A percentile compares a stretch with the other conserved stretches of the same genome.
Evolutionary conservation across 2,797 vertebrate species (phyloP).

Genomic region (Tapirus indicus): DNA sequence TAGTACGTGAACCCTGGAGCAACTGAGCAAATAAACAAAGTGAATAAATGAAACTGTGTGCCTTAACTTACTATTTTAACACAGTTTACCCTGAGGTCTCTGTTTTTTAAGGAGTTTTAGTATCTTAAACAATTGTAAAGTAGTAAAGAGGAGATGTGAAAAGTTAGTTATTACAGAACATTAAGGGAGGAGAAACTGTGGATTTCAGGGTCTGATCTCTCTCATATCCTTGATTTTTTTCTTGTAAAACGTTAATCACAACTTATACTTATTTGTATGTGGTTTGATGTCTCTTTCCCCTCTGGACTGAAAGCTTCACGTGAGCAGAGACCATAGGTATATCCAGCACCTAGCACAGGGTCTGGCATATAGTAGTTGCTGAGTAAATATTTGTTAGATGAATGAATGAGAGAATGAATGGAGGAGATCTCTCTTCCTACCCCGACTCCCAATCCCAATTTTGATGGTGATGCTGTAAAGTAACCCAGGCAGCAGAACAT

Average conservation of each 20-base stretch:
- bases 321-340: background rate
- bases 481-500: background rate
- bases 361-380: background rate
- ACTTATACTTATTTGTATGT: background rate
- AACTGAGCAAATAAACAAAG: background rate
- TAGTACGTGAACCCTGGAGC: background rate
- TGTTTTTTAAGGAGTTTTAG: background rate
- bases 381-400: background rate
- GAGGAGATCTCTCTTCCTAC: background rate
- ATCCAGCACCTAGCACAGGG: background rate
- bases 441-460: background rate
- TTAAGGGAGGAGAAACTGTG: background rate
- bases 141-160: constrained; percentile 8
- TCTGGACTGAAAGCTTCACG: background rate
- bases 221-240: background rate
- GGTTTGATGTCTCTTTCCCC: background rate
- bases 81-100: background rate
- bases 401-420: background rate
- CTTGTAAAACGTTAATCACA: background rate
- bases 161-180: background rate
- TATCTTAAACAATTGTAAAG: background rate
- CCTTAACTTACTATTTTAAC: background rate
- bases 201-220: background rate
- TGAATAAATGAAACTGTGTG: background rate
- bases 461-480: background rate